A percentile compares a stretch with the other conserved stretches of the same genome.
These are phyloP conservation scores for Halichondria panicea DNA, from an alignment of 37 sponge, comb jelly and placozoan species.

Conservation along the genomic window DNA sequence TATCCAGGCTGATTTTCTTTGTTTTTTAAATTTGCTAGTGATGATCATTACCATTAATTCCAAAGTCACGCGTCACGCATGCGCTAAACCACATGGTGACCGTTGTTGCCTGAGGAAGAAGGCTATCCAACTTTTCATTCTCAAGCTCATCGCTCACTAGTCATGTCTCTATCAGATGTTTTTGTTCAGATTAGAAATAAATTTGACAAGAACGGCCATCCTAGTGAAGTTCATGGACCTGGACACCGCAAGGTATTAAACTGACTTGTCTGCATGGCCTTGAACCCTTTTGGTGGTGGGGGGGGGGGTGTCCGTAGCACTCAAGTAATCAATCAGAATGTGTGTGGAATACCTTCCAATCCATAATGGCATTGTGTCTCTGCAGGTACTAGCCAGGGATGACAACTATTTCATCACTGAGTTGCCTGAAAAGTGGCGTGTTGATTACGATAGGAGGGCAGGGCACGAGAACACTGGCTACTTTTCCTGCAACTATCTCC, in stretches of 20 bases:
- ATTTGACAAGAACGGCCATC: not conserved
- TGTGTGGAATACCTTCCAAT: no score
- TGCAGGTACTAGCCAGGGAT: conserved; percentile 24
- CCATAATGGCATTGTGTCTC: not conserved
- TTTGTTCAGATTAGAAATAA: conserved; percentile 8
- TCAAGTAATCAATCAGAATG: no score
- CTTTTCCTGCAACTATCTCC: conserved; percentile 26
- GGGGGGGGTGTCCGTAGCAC: no score
- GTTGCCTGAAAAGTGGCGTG: conserved; percentile 16
- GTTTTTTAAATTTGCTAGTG: not conserved
- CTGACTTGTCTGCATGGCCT: no score
- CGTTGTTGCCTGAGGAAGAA: not conserved
- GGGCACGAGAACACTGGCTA: conserved; percentile 22
- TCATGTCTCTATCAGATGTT: conserved; percentile 9
- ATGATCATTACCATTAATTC: no score
- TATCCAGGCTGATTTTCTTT: not conserved
- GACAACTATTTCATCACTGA: conserved; percentile 19
- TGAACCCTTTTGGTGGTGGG: no score
- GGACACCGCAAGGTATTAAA: conserved; percentile 21
- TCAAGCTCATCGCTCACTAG: not conserved
- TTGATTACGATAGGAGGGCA: conserved; percentile 32
- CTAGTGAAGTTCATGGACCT: not conserved
- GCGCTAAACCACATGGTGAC: not conserved
- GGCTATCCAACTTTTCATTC: not conserved
- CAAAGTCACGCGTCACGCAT: not conserved